Conservation (phyloP, 2,113 vertebrate species). For the Spermophilus dauricus region DNA sequence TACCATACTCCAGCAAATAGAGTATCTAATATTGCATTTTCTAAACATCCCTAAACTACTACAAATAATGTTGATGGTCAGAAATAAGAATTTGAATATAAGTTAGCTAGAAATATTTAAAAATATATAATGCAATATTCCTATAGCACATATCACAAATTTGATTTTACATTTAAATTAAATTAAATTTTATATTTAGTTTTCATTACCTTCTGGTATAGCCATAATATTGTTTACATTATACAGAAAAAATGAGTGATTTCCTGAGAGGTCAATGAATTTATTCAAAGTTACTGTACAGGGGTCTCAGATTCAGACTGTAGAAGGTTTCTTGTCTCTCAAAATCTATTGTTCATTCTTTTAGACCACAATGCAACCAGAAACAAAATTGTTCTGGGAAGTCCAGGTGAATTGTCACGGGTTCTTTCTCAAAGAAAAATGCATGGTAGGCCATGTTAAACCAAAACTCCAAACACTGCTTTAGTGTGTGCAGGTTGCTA, state of each 20-base stretch:
- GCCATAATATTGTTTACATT: not conserved
- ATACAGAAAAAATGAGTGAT: not conserved
- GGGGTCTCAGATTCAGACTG: not conserved
- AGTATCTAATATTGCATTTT: not conserved
- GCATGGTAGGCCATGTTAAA: not conserved
- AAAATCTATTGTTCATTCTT: not conserved
- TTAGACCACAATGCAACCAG: rapidly evolving
- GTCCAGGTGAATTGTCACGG: not conserved
- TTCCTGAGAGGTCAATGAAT: not conserved
- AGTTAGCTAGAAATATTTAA: not conserved
- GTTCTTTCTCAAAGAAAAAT: not conserved
- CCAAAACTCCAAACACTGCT: not conserved
- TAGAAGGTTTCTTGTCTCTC: not conserved
- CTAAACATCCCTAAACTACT: not conserved
- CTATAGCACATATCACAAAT: not conserved
- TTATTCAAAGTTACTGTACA: not conserved
- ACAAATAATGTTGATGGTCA: not conserved
- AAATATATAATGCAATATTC: not conserved
- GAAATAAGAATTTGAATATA: not conserved
- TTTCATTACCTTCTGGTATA: not conserved
- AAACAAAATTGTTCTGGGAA: not conserved
- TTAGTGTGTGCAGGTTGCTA: not conserved
- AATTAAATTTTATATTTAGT: not conserved
- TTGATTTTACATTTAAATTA: not conserved
- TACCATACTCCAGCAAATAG: not conserved